phyloP scores from a whole-genome alignment of 2,113 vertebrate genomes.

The Plectropomus leopardus region DNA sequence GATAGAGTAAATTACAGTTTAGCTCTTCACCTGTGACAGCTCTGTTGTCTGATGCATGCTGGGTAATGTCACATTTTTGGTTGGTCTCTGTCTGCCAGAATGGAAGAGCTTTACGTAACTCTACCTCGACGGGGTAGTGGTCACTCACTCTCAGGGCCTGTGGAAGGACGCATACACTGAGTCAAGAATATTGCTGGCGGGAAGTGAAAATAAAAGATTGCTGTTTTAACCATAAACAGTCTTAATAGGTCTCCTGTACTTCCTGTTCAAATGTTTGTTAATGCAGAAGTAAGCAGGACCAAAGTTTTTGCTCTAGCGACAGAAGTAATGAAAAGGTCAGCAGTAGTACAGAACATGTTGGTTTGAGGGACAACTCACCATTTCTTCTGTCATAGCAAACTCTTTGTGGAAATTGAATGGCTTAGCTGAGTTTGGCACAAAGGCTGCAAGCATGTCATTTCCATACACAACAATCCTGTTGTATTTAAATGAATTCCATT shows the following conservation, averaged over 20 bases:
- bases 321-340: no score
- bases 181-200: neutral
- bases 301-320: no score
- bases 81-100: neutral
- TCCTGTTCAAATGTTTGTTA: no score
- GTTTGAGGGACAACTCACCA: slow-evolving; percentile 58
- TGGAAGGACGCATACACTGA: neutral
- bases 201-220: neutral
- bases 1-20: slow-evolving; percentile 8
- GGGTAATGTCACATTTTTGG: neutral
- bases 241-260: no score
- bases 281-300: no score
- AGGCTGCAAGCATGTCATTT: slow-evolving; percentile 67
- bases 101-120: slow-evolving; percentile 26
- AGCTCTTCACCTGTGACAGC: slow-evolving; percentile 36
- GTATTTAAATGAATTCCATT: neutral
- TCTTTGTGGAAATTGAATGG: slow-evolving; percentile 84
- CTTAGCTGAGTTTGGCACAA: slow-evolving; percentile 81
- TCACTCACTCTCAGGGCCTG: slow-evolving; percentile 79
- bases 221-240: no score
- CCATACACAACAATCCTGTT: slow-evolving; percentile 88
- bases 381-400: slow-evolving; percentile 73
- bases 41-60: neutral
- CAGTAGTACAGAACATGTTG: neutral
- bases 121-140: slow-evolving; percentile 77